A percentile compares a stretch with the other conserved stretches of the same genome.
These are phyloP conservation scores for Deilephila porcellus DNA, from an alignment of 2,888 invertebrate genomes.

Conservation along the genomic window DNA sequence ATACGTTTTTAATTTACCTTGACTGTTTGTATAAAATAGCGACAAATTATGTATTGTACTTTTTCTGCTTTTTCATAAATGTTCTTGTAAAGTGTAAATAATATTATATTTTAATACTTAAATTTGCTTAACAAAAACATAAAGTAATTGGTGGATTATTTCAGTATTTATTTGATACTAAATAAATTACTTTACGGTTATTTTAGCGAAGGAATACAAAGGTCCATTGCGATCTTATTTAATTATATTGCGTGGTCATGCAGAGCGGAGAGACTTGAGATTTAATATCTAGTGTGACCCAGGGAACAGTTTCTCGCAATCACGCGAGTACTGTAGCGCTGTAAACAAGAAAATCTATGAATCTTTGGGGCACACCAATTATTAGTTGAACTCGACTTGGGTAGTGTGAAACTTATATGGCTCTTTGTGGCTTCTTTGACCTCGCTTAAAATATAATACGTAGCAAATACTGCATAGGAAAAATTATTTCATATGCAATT, in stretches of 20 bases:
- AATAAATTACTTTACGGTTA: neutral
- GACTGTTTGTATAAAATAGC: no score
- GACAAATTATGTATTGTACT: no score
- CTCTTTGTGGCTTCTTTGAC: no score
- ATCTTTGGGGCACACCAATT: neutral
- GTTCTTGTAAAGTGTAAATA: neutral
- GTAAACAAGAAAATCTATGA: conserved; percentile 4
- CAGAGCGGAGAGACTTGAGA: neutral
- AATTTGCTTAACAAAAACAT: no score
- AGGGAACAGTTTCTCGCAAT: conserved; percentile 3
- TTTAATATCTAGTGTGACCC: conserved; percentile 19
- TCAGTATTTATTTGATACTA: neutral
- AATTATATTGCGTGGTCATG: conserved; percentile 25
- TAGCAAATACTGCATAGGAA: no score
- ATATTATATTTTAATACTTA: neutral
- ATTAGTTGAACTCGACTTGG: neutral
- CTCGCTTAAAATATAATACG: no score
- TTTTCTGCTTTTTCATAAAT: no score
- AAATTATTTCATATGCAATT: no score
- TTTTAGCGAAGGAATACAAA: neutral
- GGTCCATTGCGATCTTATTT: neutral
- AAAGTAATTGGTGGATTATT: no score
- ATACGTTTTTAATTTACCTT: neutral
- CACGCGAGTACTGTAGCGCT: neutral
- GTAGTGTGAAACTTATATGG: no score